Base-by-base conservation (phyloP, 2,113 vertebrate species). In the Serilophus lunatus region DNA sequence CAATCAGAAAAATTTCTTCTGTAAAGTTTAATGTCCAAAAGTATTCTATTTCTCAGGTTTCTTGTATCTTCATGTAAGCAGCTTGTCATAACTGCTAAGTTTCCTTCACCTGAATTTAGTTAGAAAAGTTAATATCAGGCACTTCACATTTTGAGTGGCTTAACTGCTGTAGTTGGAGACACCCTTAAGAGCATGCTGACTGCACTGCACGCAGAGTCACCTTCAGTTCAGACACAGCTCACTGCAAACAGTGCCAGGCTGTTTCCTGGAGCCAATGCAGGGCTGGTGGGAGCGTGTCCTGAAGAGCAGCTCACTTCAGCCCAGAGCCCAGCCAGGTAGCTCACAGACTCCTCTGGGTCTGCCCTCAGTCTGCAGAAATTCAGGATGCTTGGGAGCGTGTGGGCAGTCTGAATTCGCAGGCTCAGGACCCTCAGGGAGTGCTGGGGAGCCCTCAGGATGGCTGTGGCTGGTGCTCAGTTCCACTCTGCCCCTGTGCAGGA, bases 381-480 rank as follows among this genome's bases (percentile, higher is more conserved):
- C 0, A 6, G 45, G 59, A 1, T 20, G 29, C 6, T 10, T 59
- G 38, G 35, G 31, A 57, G 28, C 1, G 1, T 4, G 8, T 11
- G 31, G 16, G 11, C 17, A 18, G 9, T 29, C n/a, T 9, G 47
- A 53, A 7, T 45, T 26, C 24, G 1, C 9, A 19, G 26, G 5
- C 47, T 50, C 47, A 36, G 51, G 26, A 40, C 25, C 40, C 22
- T 12, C 1, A 0, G 35, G 53, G 40, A n/a, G 8, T 80, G 12
- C 1, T 51, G 35, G 2, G 28, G 38, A 36, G 6, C 40, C 61
- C 9, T 42, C 8, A 14, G 13, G 61, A 31, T 68, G 23, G n/a
- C n/a, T 13, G 57, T 1, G 0, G 29, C 47, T 57, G 29, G 6
- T 29, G 25, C 13, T 44, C 1, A 0, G 56, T 33, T 13, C 45